Evolutionary conservation across 2,797 vertebrate species (phyloP).

Genomic region (Ctenochaetus hawaiiensis): DNA sequence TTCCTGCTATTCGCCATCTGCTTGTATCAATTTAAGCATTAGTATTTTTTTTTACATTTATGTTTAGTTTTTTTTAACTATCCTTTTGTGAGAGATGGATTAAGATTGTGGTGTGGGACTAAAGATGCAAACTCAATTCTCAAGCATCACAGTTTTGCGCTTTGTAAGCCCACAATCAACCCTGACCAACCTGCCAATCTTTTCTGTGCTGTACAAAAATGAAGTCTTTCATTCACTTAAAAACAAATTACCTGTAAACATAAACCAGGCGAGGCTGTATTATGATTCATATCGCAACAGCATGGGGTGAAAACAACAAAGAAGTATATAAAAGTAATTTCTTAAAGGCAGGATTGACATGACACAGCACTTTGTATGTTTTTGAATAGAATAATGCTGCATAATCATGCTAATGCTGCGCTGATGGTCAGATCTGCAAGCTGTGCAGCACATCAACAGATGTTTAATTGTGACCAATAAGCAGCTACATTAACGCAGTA

Average conservation of each 20-base stretch:
- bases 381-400: constrained; percentile 15
- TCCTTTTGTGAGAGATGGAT: no score
- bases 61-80: no score
- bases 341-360: constrained; percentile 3
- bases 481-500: constrained; percentile 33
- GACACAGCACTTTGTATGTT: constrained; percentile 1
- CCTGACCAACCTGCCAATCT: not conserved
- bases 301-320: not conserved
- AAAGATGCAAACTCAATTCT: not conserved
- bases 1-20: no score
- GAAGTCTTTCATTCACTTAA: not conserved
- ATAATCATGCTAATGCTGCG: not conserved
- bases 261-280: not conserved
- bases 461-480: constrained; percentile 20
- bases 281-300: not conserved
- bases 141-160: not conserved
- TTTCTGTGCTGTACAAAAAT: not conserved
- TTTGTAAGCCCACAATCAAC: not conserved
- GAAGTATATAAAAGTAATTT: not conserved
- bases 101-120: not conserved
- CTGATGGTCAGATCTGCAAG: constrained; percentile 5
- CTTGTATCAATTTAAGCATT: no score
- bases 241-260: not conserved
- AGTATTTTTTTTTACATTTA: no score
- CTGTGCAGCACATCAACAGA: not conserved